Base-by-base conservation (phyloP, 2,888 invertebrate species). In the Nymphalis c-album region DNA sequence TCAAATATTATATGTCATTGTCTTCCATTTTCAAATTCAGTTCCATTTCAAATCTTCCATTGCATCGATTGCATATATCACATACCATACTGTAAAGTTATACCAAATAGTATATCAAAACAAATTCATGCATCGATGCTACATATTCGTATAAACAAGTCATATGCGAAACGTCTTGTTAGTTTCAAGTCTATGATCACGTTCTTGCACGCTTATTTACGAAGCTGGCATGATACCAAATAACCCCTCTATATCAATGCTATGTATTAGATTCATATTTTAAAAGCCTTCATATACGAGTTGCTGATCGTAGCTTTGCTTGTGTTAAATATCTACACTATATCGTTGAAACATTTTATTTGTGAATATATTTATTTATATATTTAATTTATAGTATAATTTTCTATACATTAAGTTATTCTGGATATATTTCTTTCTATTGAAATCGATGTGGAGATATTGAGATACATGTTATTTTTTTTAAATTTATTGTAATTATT, bases 151-250 rank as follows among this genome's bases (percentile, higher is more conserved):
- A 46, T 65, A 53, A 53, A 46, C 53, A 51, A 60, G 55, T 55
- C 26, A 60, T 60, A 65, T 51, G 26, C 20, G 51, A 65, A 60
- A 60, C 60, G 46, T 63, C 51, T 51, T 65, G 59, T 64, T 20
- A 69, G 46, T 61, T 61, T 22, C 16, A 66, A 40, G 64, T 62
- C 67, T 55, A 67, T 71, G 67, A 70, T 65, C 70, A 66, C 60
- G 63, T 57, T 57, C 57, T 51, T 20, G 46, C 59, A 63, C 60
- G 60, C 65, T 68, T 68, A 71, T 68, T 71, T 68, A 68, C 65
- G 58, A 51, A 59, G 62, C 60, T 71, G 70, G 68, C 70, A 60
- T 55, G 68, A 60, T 55, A 65, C 65, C 70, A 67, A 67, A 63
- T 60, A 63, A 63, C 63, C 60, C 47, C 53, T 20, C 64, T 68